Evolutionary conservation across 2,113 vertebrate species (phyloP), one percentile per base, ranked within the genome.

Genomic region (Carlito syrichta): DNA sequence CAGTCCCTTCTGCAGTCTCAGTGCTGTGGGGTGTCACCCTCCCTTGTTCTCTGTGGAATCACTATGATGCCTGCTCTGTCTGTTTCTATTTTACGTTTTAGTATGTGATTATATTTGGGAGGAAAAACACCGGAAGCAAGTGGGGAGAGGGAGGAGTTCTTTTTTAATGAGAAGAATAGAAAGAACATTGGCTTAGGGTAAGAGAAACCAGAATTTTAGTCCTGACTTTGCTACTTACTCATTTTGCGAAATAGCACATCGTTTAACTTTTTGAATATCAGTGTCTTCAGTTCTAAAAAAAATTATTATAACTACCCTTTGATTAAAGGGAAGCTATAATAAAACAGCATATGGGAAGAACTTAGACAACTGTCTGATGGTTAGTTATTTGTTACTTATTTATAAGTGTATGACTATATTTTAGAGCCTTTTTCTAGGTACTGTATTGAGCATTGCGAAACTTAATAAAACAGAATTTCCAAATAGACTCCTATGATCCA

Each of bases 141-240:
- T 23, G 32, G 12, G 22, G n/a, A 30, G 16, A 76, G 12, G 40
- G 9, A 77, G 10, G 68, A 58, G 6, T 35, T 1, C 43, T 89
- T 83, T 1, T 50, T 89, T 83, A 74, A 87, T 22, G 16, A 56
- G 17, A 79, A 86, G 60, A 63, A 13, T 40, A 63, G 20, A 40
- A 77, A 60, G 40, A 87, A 56, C 5, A 40, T 50, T 56, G 3
- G 10, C 12, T 87, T 69, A 4, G 77, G 83, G 2, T 66, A 48
- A 94, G 25, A 79, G 2, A 89, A 89, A 68, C 0, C 11, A 71
- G 77, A 56, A 40, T 56, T 96, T 91, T 56, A 76, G 14, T 88
- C 62, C 7, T 93, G 16, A 86, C 4, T 83, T 89, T 68, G 14
- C 10, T 85, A 63, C 27, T 87, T 74, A 22, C 7, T 58, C 38